phyloP scores from a whole-genome alignment of 2,888 invertebrate species.

The Argyra leucocephala region DNA sequence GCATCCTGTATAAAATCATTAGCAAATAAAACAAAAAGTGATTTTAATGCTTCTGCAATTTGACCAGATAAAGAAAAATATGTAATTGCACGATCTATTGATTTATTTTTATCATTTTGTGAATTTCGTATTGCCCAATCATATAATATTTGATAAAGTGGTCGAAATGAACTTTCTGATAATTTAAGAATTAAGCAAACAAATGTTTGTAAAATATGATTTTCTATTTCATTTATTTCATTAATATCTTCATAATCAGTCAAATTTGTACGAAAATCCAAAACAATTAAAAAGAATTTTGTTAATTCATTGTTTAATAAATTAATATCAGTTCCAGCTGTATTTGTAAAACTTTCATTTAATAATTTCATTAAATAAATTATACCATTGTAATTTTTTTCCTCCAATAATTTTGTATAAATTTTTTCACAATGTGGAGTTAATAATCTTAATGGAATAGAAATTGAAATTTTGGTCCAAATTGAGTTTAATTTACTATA shows the following conservation, averaged over 20 bases:
- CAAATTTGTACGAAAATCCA: constrained; percentile 57
- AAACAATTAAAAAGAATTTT: constrained; percentile 61
- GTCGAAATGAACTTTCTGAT: constrained; percentile 80
- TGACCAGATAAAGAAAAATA: constrained; percentile 66
- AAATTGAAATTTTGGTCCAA: constrained; percentile 56
- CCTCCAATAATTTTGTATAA: constrained; percentile 53
- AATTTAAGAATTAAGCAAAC: constrained; percentile 73
- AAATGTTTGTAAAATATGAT: constrained; percentile 65
- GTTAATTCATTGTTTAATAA: constrained; percentile 59
- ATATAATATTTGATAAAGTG: constrained; percentile 75
- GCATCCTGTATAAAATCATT: constrained; percentile 75
- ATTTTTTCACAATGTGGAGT: constrained; percentile 63
- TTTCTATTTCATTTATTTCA: constrained; percentile 57
- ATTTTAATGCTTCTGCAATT: constrained; percentile 73
- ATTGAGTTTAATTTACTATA: constrained; percentile 52
- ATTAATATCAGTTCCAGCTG: constrained; percentile 55
- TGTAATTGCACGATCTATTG: constrained; percentile 60
- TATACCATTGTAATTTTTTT: constrained; percentile 52
- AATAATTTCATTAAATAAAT: constrained; percentile 66
- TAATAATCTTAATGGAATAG: constrained; percentile 63
- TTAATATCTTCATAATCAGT: constrained; percentile 36
- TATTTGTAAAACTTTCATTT: constrained; percentile 58
- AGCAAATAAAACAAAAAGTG: constrained; percentile 83
- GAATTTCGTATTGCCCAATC: constrained; percentile 67
- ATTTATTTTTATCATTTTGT: constrained; percentile 41